A percentile compares a stretch with the other conserved stretches of the same genome.
phyloP scores from a whole-genome alignment of 2,888 invertebrate species.

The Melieria crassipennis region DNA sequence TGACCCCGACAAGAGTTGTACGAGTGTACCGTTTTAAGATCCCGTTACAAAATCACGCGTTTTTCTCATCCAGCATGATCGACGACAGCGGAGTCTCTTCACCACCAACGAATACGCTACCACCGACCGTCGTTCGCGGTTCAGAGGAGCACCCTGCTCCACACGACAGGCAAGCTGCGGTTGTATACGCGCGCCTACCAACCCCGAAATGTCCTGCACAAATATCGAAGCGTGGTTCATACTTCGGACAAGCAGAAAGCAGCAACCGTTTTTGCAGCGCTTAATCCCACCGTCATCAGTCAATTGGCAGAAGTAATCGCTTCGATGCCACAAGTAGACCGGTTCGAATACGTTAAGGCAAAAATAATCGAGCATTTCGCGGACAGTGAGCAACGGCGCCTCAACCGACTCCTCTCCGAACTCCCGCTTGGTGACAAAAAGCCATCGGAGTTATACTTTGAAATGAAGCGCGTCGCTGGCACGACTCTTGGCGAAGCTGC shows the following conservation, averaged over 20 bases:
- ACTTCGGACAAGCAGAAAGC: conserved; percentile 17
- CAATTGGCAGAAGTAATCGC: conserved; percentile 16
- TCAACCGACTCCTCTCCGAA: conserved; percentile 18
- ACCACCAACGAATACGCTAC: not conserved
- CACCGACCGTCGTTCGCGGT: not conserved
- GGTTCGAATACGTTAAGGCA: not conserved
- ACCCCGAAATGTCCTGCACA: not conserved
- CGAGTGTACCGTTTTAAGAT: not conserved
- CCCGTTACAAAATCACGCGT: not conserved
- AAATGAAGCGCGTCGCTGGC: conserved; percentile 21
- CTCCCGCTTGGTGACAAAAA: not conserved
- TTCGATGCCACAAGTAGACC: not conserved
- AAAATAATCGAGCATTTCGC: conserved; percentile 12
- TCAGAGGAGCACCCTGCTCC: conserved; percentile 22
- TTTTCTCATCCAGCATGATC: not conserved
- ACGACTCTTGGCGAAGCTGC: conserved; percentile 11
- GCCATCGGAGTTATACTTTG: conserved; percentile 10
- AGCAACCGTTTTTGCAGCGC: not conserved
- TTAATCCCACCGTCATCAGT: conserved; percentile 14
- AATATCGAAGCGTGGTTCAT: conserved; percentile 37
- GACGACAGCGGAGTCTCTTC: conserved; percentile 43
- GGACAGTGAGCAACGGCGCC: conserved; percentile 26
- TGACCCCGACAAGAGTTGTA: too few species aligned
- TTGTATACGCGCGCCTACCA: not conserved
- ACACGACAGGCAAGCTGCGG: not conserved